phyloP scores from a whole-genome alignment of 2,113 vertebrate species.

The Gracilinanus agilis region DNA sequence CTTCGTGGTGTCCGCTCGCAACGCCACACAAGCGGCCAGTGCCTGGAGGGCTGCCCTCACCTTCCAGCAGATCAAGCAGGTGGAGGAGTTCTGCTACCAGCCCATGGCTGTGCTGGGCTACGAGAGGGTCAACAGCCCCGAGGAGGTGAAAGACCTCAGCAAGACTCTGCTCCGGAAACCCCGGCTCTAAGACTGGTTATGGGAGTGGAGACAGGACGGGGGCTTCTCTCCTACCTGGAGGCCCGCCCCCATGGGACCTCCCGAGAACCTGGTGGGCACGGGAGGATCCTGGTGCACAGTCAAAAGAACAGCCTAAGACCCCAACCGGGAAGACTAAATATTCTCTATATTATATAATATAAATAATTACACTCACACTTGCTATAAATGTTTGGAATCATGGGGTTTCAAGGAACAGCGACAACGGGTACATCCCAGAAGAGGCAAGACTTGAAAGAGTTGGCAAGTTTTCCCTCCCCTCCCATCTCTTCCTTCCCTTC shows the following conservation, averaged over 20 bases:
- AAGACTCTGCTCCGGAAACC: conserved; percentile 94
- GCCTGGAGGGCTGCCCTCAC: conserved; percentile 97
- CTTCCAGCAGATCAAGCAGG: conserved; percentile 98
- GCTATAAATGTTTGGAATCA: conserved; percentile 67
- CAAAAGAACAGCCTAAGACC: conserved; percentile 60
- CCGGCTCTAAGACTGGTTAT: conserved; percentile 86
- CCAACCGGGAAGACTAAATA: conserved; percentile 65
- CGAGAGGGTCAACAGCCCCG: conserved; percentile 90
- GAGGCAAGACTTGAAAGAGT: conserved; percentile 61
- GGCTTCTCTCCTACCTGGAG: not conserved
- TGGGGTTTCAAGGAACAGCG: conserved; percentile 68
- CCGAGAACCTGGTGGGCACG: not conserved
- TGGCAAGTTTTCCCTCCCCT: conserved; percentile 23
- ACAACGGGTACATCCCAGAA: conserved; percentile 47
- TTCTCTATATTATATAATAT: conserved; percentile 69
- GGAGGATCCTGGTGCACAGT: conserved; percentile 57
- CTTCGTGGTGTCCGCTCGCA: conserved; percentile 96
- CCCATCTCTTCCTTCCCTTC: not conserved
- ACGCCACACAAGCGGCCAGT: conserved; percentile 95
- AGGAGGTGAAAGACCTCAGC: conserved; percentile 95
- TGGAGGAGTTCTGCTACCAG: conserved; percentile 98
- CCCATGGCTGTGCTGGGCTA: conserved; percentile 97
- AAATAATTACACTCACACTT: conserved; percentile 68
- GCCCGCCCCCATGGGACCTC: not conserved
- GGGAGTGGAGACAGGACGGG: not conserved